Evolutionary conservation across 1,140 invertebrate genomes (phyloP).

Genomic region (Teleogryllus occipitalis): DNA sequence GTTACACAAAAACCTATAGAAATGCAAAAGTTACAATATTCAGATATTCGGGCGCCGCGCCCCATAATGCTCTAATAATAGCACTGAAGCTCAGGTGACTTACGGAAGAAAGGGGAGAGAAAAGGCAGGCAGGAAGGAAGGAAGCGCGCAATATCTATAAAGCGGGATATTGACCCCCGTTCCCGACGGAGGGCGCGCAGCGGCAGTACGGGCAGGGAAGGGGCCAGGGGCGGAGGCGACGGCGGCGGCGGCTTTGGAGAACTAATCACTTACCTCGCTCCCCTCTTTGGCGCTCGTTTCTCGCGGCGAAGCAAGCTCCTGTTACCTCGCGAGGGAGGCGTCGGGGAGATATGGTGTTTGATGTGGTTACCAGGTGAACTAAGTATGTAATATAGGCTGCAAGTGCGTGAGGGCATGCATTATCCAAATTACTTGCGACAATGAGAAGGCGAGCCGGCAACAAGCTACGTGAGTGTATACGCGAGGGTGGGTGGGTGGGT

Average conservation of each 20-base stretch:
- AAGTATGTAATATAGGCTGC: background rate
- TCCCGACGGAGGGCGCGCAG: background rate
- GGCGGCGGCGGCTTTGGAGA: background rate
- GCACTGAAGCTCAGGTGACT: background rate
- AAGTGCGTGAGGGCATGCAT: background rate
- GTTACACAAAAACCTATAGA: background rate
- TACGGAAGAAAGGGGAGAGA: background rate
- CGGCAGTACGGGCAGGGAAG: background rate
- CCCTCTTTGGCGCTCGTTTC: slow-evolving; percentile 2
- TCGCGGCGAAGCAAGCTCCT: background rate
- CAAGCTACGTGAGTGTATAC: background rate
- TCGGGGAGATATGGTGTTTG: background rate
- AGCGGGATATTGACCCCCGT: background rate
- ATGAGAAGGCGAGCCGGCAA: background rate
- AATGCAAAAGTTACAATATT: background rate
- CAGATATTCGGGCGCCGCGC: background rate
- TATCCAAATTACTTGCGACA: slow-evolving; percentile 1
- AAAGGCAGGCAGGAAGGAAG: background rate
- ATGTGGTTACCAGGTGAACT: background rate
- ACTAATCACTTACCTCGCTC: background rate
- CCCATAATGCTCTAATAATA: background rate
- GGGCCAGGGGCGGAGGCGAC: background rate
- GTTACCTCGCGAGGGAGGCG: background rate
- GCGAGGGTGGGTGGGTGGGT: background rate
- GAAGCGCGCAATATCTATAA: slow-evolving; percentile 1